These are phyloP conservation scores for Dichetophora obliterata DNA, from an alignment of 2,888 invertebrate genomes.

Conservation along the genomic window DNA sequence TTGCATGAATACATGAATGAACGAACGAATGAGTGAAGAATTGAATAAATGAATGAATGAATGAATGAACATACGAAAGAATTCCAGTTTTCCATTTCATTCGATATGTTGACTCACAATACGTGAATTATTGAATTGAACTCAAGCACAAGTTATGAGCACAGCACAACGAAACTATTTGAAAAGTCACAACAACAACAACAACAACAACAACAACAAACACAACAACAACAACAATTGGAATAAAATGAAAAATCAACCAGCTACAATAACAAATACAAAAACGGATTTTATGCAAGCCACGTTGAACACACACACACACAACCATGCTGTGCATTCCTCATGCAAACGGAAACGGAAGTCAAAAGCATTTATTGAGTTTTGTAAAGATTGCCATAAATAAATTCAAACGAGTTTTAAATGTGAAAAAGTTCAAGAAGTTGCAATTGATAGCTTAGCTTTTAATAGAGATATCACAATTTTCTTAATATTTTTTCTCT, in stretches of 20 bases:
- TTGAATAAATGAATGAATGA: too few species aligned
- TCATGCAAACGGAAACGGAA: too few species aligned
- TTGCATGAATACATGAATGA: too few species aligned
- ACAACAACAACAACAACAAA: background rate
- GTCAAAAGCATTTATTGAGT: too few species aligned
- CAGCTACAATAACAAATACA: background rate
- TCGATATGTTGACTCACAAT: conserved; percentile 9
- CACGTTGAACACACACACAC: background rate
- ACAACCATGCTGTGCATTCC: background rate
- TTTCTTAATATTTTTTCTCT: too few species aligned
- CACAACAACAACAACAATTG: background rate
- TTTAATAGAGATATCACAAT: background rate
- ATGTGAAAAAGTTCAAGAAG: conserved; percentile 1
- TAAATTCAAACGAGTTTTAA: background rate
- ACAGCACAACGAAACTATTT: background rate
- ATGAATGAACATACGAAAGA: background rate
- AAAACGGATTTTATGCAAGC: background rate
- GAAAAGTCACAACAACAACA: background rate
- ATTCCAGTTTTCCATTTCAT: background rate
- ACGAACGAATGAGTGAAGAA: too few species aligned
- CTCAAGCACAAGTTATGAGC: conserved; percentile 6
- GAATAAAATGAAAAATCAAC: background rate
- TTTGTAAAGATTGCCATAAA: background rate
- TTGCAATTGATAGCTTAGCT: conserved; percentile 1
- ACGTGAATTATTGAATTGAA: background rate